These are phyloP conservation scores for Platycnemis pennipes DNA, from an alignment of 2,888 invertebrate species.

Conservation along the genomic window DNA sequence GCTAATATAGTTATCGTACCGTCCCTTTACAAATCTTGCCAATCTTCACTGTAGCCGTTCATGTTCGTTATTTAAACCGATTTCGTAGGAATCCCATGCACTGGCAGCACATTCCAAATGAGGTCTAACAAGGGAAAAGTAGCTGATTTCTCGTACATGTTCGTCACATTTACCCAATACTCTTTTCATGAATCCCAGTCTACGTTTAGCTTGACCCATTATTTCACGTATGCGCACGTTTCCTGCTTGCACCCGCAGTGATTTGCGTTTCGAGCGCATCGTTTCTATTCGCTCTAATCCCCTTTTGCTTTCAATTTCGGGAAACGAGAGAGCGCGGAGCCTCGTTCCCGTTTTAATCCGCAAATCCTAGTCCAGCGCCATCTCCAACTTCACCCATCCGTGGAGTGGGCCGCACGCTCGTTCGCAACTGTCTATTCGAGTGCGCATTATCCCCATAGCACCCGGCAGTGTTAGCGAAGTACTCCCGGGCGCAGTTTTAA, in stretches of 20 bases:
- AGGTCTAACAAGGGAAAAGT: too few relatives aligned
- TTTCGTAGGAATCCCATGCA: too few relatives aligned
- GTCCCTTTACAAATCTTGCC: too few relatives aligned
- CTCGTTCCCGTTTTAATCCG: neutral
- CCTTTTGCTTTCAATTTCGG: neutral
- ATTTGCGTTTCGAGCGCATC: neutral
- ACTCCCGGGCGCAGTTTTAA: neutral
- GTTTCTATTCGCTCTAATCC: neutral
- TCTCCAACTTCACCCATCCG: neutral
- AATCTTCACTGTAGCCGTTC: too few relatives aligned
- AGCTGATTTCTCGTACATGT: too few relatives aligned
- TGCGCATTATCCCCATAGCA: neutral
- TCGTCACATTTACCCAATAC: too few relatives aligned
- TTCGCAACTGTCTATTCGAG: neutral
- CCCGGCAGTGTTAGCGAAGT: neutral
- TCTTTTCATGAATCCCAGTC: too few relatives aligned
- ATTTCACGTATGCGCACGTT: neutral
- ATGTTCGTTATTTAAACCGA: too few relatives aligned
- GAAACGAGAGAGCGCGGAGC: neutral
- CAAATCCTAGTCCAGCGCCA: neutral
- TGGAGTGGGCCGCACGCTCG: neutral
- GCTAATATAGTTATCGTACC: too few relatives aligned
- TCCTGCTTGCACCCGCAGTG: neutral
- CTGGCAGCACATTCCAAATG: too few relatives aligned
- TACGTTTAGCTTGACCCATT: too few relatives aligned